phyloP scores from a whole-genome alignment of 2,888 invertebrate species.

The Lissonota sp. region DNA sequence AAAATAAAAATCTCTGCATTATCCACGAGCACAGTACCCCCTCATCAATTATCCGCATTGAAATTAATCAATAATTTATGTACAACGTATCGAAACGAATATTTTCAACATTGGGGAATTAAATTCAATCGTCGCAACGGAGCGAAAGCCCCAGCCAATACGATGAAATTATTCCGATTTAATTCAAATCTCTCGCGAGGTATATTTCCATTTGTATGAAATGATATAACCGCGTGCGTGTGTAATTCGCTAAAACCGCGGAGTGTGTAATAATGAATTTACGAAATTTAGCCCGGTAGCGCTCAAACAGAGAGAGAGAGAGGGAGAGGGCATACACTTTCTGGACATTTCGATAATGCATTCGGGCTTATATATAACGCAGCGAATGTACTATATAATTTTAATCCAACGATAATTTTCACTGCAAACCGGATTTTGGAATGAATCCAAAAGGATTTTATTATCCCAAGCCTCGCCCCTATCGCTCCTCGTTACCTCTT shows the following conservation, averaged over 20 bases:
- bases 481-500: neutral
- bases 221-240: neutral
- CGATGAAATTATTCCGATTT: neutral
- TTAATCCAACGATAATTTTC: constrained; percentile 40
- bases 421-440: constrained; percentile 25
- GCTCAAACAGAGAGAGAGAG: neutral
- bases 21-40: neutral
- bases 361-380: constrained; percentile 22
- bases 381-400: constrained; percentile 39
- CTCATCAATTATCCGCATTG: neutral
- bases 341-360: constrained; percentile 30
- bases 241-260: neutral
- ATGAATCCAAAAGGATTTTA: constrained; percentile 44
- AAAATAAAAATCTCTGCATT: neutral
- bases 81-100: neutral
- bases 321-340: neutral
- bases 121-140: constrained; percentile 33
- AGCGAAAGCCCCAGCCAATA: neutral
- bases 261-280: neutral
- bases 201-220: neutral
- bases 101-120: neutral
- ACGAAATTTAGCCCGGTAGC: neutral
- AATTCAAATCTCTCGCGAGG: constrained; percentile 24
- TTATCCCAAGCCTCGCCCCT: constrained; percentile 28
- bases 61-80: neutral